Percentiles rank a stretch among this genome's conserved stretches.
phyloP scores from a whole-genome alignment of 2,888 invertebrate species.

The Tinea semifulvella region DNA sequence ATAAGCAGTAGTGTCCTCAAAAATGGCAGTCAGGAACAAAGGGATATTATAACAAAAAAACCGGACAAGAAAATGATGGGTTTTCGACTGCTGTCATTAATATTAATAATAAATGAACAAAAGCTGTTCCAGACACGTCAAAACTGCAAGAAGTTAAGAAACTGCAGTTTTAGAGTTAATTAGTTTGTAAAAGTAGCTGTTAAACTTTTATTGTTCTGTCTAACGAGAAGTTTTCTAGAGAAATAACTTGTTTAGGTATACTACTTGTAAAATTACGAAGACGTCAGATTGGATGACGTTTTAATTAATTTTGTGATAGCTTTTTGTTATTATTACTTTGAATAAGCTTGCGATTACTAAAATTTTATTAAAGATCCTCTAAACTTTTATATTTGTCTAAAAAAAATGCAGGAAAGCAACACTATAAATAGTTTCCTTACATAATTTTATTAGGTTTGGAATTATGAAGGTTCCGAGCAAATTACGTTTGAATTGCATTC shows the following conservation, averaged over 20 bases:
- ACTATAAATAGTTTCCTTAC: too few relatives aligned
- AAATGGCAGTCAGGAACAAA: too few relatives aligned
- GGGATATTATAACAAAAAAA: too few relatives aligned
- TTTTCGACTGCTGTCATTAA: slow-evolving; percentile 11
- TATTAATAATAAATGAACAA: slow-evolving; percentile 12
- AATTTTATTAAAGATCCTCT: too few relatives aligned
- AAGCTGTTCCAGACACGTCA: background rate
- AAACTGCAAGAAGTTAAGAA: slow-evolving; percentile 1
- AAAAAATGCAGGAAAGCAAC: too few relatives aligned
- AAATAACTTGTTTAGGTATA: background rate
- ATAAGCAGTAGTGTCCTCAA: too few relatives aligned
- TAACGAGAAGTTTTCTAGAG: background rate
- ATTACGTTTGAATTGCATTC: too few relatives aligned
- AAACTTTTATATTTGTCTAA: too few relatives aligned
- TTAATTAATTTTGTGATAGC: too few relatives aligned
- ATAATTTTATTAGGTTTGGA: too few relatives aligned
- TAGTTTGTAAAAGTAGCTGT: background rate
- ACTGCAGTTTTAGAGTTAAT: background rate
- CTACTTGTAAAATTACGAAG: background rate
- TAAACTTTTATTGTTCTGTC: slow-evolving; percentile 4
- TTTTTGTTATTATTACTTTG: background rate
- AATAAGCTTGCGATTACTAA: too few relatives aligned
- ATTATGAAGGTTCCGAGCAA: too few relatives aligned
- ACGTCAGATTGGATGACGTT: background rate
- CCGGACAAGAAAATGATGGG: background rate